These are phyloP conservation scores for Pollachius pollachius DNA, from an alignment of 2,113 vertebrate species.

Conservation along the genomic window DNA sequence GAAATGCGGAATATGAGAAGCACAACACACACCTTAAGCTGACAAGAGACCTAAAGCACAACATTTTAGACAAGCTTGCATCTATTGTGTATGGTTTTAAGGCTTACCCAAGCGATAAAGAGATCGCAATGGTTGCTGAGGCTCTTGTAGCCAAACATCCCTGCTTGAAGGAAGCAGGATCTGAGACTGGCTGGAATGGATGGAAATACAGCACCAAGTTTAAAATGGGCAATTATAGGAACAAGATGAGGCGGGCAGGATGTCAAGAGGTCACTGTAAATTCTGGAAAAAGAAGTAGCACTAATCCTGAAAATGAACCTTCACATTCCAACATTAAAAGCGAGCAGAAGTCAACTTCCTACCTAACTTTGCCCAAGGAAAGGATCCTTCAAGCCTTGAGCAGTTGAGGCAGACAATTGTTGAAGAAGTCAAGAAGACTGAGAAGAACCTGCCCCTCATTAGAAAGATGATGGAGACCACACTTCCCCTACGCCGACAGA, in stretches of 20 bases:
- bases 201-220: slow-evolving; percentile 41
- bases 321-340: slow-evolving; percentile 28
- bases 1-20: slow-evolving; percentile 39
- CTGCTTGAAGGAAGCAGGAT: slow-evolving; percentile 31
- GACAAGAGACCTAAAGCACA: slow-evolving; percentile 35
- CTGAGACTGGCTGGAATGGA: slow-evolving; percentile 34
- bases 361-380: slow-evolving; percentile 41
- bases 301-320: slow-evolving; percentile 28
- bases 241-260: slow-evolving; percentile 27
- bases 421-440: slow-evolving; percentile 36
- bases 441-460: slow-evolving; percentile 19
- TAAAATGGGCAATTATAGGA: slow-evolving; percentile 40
- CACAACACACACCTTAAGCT: slow-evolving; percentile 23
- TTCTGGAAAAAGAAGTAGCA: slow-evolving; percentile 36
- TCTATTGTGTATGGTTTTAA: slow-evolving; percentile 40
- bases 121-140: slow-evolving; percentile 24
- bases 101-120: slow-evolving; percentile 39
- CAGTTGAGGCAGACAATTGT: slow-evolving; percentile 22
- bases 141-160: slow-evolving; percentile 2
- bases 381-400: slow-evolving; percentile 35
- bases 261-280: slow-evolving; percentile 40
- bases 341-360: slow-evolving; percentile 36
- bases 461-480: slow-evolving; percentile 26
- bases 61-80: slow-evolving; percentile 40
- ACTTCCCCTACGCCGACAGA: slow-evolving; percentile 26